Conservation (phyloP, 2,113 vertebrate species). For the Promerops cafer region DNA sequence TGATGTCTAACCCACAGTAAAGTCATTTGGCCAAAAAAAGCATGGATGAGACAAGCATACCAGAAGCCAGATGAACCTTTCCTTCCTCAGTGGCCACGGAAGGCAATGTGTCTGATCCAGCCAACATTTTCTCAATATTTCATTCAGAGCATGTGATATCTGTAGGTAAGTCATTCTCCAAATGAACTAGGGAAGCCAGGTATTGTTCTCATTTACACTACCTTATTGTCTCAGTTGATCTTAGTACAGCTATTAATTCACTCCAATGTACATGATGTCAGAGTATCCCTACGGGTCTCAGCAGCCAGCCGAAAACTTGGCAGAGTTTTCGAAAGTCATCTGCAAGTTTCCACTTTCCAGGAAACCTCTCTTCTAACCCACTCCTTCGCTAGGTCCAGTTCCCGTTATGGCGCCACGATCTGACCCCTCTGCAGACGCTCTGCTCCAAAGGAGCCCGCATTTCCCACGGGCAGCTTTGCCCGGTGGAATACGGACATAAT, state of each 20-base stretch:
- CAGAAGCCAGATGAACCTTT: background rate
- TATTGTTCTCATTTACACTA: background rate
- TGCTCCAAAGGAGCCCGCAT: accelerated
- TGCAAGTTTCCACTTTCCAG: background rate
- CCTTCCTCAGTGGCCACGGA: background rate
- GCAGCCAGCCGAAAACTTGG: background rate
- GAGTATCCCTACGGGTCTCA: background rate
- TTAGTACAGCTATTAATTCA: background rate
- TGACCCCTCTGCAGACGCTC: background rate
- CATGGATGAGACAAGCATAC: background rate
- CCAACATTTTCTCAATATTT: background rate
- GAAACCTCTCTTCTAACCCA: background rate
- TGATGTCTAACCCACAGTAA: conserved; percentile 48
- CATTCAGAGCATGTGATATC: background rate
- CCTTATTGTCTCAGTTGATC: background rate
- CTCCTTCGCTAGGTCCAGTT: accelerated
- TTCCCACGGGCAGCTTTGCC: background rate
- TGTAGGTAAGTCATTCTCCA: background rate
- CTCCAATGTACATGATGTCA: background rate
- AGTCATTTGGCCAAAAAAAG: conserved; percentile 41
- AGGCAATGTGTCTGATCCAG: background rate
- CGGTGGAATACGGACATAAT: accelerated
- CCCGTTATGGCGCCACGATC: accelerated
- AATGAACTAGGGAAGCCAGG: background rate
- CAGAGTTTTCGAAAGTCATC: background rate